A percentile compares a stretch with the other conserved stretches of the same genome.
Conservation (phyloP, 2,888 invertebrate genomes). For the Coecobrya sp. region DNA sequence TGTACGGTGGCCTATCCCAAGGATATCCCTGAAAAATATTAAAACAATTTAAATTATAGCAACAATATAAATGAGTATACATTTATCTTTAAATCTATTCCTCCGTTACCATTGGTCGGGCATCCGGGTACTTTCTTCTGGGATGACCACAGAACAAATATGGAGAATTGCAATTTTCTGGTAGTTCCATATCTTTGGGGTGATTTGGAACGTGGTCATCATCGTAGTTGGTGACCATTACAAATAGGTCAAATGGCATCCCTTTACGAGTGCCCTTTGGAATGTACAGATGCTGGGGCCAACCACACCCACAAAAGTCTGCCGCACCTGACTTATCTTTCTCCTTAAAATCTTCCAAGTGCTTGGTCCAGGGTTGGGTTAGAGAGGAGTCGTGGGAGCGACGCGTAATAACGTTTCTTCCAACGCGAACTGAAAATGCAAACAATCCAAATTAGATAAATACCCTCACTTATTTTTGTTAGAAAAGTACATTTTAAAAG, state of each 20-base stretch:
- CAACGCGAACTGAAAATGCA: conserved; percentile 43
- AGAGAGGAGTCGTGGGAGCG: conserved; percentile 59
- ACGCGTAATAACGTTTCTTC: conserved; percentile 64
- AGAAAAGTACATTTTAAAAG: too few relatives aligned
- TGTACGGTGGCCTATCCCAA: conserved; percentile 60
- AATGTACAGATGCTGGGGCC: conserved; percentile 94
- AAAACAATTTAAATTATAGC: background rate
- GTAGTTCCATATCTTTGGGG: conserved; percentile 37
- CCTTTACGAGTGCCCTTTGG: conserved; percentile 91
- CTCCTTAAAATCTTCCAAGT: conserved; percentile 17
- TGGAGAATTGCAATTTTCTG: conserved; percentile 67
- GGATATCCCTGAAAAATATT: conserved; percentile 28
- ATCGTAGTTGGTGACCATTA: conserved; percentile 82
- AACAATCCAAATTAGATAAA: background rate
- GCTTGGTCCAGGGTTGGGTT: conserved; percentile 60
- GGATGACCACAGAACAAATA: conserved; percentile 74
- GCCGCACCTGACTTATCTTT: conserved; percentile 7
- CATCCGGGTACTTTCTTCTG: conserved; percentile 69
- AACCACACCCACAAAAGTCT: conserved; percentile 87
- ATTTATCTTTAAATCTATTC: background rate
- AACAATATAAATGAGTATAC: too few relatives aligned
- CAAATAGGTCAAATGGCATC: conserved; percentile 87
- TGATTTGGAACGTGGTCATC: conserved; percentile 73
- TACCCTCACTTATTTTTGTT: too few relatives aligned
- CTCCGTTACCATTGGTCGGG: conserved; percentile 68